A percentile compares a stretch with the other conserved stretches of the same genome.
Evolutionary conservation across 2,888 invertebrate genomes (phyloP).

Genomic region (Drosophila acutilabella): DNA sequence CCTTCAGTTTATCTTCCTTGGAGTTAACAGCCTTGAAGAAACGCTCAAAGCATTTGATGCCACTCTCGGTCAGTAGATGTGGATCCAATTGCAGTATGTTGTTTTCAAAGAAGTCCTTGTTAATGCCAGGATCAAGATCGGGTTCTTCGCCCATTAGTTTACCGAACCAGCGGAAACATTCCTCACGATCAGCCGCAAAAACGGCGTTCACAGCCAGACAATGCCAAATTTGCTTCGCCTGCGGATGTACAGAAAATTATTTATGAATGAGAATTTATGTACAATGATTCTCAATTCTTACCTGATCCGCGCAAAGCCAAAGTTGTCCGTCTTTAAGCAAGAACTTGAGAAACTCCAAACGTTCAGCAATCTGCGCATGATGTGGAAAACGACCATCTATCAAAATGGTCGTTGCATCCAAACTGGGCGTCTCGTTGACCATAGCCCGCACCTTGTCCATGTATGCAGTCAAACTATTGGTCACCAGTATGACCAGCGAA

Average conservation of each 20-base stretch:
- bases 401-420: conserved; percentile 89
- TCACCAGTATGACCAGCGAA: conserved; percentile 96
- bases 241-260: conserved; percentile 6
- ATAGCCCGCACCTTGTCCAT: conserved; percentile 92
- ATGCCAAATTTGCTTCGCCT: conserved; percentile 97
- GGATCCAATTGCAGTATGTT: conserved; percentile 97
- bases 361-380: conserved; percentile 95
- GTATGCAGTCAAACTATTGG: conserved; percentile 95
- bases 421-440: conserved; percentile 87
- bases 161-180: conserved; percentile 99
- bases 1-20: conserved; percentile 96
- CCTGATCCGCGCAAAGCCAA: conserved; percentile 97
- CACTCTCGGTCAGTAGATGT: conserved; percentile 95
- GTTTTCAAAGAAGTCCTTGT: conserved; percentile 97
- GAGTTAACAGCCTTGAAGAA: conserved; percentile 92
- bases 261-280: conserved; percentile 2
- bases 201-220: conserved; percentile 97
- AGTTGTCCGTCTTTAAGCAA: conserved; percentile 97
- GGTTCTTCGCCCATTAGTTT: conserved; percentile 98
- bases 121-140: conserved; percentile 97
- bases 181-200: conserved; percentile 96
- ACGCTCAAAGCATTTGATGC: conserved; percentile 94
- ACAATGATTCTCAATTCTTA: conserved; percentile 31
- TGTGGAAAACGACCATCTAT: conserved; percentile 97
- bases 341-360: conserved; percentile 96